Evolutionary conservation across 64 coral and sea anemone species (phyloP).

Genomic region (Pocillopora verrucosa): DNA sequence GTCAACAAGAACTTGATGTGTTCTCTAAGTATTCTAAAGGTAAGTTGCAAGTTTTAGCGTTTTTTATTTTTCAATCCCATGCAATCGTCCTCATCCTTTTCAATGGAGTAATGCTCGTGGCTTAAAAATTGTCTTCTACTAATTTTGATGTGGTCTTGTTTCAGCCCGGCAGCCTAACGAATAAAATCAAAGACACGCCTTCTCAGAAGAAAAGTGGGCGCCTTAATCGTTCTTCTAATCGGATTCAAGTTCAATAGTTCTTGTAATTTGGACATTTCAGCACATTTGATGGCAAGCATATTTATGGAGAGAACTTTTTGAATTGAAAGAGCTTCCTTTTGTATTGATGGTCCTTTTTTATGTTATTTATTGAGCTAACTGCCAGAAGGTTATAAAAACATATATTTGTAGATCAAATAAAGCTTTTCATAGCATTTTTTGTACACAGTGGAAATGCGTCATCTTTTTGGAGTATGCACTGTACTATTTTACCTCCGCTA

Average conservation of each 20-base stretch:
- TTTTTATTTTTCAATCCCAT: neutral
- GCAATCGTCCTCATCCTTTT: neutral
- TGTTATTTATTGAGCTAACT: neutral
- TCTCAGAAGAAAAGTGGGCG: neutral
- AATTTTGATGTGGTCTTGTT: neutral
- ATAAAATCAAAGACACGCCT: neutral
- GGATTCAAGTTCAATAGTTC: constrained; percentile 19
- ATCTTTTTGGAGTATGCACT: too few species aligned
- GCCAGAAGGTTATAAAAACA: neutral
- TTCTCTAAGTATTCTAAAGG: constrained; percentile 86
- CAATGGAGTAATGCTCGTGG: too few species aligned
- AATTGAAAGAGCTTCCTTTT: neutral
- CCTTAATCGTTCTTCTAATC: constrained; percentile 3
- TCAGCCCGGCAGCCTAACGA: neutral
- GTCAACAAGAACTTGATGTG: constrained; percentile 80
- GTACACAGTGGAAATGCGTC: too few species aligned
- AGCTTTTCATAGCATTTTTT: too few species aligned
- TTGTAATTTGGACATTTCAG: neutral
- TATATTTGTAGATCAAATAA: too few species aligned
- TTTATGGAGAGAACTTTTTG: neutral
- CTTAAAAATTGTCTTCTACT: neutral
- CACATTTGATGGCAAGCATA: neutral
- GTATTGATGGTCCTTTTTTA: neutral
- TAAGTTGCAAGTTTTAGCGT: constrained; percentile 1
- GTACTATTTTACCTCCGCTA: too few species aligned